Percentiles rank a stretch among this genome's conserved stretches.
These are phyloP conservation scores for Latrodectus hesperus DNA, from an alignment of 2,888 invertebrate species.

Conservation along the genomic window DNA sequence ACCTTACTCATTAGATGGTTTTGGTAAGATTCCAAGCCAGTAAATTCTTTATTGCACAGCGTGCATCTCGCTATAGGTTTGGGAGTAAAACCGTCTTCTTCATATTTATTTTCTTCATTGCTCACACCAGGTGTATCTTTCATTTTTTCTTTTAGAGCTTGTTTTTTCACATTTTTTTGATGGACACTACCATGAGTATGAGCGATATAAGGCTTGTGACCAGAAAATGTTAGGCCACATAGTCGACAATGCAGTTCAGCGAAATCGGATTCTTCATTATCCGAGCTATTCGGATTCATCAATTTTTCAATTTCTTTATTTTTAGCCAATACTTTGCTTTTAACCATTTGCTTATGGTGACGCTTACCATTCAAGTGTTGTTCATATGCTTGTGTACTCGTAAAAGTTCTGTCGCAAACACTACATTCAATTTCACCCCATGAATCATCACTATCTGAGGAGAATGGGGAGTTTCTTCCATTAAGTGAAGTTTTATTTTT, in stretches of 20 bases:
- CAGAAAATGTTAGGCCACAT: constrained; percentile 30
- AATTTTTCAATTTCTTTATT: background rate
- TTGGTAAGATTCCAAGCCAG: constrained; percentile 25
- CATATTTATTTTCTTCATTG: background rate
- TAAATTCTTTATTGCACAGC: constrained; percentile 33
- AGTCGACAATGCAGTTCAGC: constrained; percentile 26
- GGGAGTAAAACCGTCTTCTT: background rate
- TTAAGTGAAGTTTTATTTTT: background rate
- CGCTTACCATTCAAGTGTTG: constrained; percentile 42
- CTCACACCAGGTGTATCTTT: constrained; percentile 30
- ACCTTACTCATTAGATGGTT: constrained; percentile 16
- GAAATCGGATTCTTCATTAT: background rate
- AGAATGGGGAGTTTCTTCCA: background rate
- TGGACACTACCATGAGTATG: constrained; percentile 41
- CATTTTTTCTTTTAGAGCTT: constrained; percentile 27
- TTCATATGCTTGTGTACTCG: constrained; percentile 19
- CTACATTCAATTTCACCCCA: constrained; percentile 36
- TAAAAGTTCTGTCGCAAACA: constrained; percentile 19
- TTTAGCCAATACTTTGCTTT: constrained; percentile 7
- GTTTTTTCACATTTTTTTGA: constrained; percentile 26
- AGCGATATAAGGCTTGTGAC: background rate
- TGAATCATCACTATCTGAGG: constrained; percentile 24
- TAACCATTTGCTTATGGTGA: constrained; percentile 16
- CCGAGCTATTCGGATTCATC: background rate
- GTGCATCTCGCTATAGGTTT: constrained; percentile 34